Base-by-base conservation (phyloP, 2,888 invertebrate genomes). In the Pyrrhia umbra region DNA sequence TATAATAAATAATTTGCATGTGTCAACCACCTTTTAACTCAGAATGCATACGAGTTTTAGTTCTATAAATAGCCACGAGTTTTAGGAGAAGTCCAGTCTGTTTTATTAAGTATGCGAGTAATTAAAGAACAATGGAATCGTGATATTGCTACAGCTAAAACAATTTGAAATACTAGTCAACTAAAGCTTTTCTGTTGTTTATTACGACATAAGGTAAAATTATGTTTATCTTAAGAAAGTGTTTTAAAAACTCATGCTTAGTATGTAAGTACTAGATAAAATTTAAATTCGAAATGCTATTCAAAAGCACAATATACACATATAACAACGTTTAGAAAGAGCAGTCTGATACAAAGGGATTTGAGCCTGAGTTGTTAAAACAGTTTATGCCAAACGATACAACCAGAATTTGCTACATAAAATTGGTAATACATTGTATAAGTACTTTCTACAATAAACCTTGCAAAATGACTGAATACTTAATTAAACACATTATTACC, bases 401-500 rank as follows among this genome's bases (percentile, higher is more conserved):
- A 63, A 55, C 55, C 55, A 66, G 37, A 70, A 70, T 47, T 70
- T 50, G 18, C 30, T 65, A 58, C 49, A 58, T 42, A 13, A 55
- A 39, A 45, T 45, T 52, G 16, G 18, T 37, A 43, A 39, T 21
- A 42, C 51, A 46, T 43, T 55, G 49, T 54, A 42, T 37, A 79
- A 79, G 71, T 77, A 77, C 63, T 56, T 60, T 65, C 66, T 65
- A 65, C 42, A 55, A 63, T 23, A 51, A 70, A 62, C 50, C 34
- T 65, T 60, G 62, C 57, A 81, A 64, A 73, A 68, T 70, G 64
- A 74, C 64, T 75, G 64, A 73, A 79, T 73, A 72, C 74, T 62
- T 68, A 68, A 72, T 45, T 58, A 57, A 56, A 68, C 49, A 58
- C 50, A 64, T 45, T 59, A 64, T 71, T 64, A 69, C 59, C 74